These are phyloP conservation scores for Strix aluco DNA, from an alignment of 2,113 vertebrate genomes.

Conservation along the genomic window DNA sequence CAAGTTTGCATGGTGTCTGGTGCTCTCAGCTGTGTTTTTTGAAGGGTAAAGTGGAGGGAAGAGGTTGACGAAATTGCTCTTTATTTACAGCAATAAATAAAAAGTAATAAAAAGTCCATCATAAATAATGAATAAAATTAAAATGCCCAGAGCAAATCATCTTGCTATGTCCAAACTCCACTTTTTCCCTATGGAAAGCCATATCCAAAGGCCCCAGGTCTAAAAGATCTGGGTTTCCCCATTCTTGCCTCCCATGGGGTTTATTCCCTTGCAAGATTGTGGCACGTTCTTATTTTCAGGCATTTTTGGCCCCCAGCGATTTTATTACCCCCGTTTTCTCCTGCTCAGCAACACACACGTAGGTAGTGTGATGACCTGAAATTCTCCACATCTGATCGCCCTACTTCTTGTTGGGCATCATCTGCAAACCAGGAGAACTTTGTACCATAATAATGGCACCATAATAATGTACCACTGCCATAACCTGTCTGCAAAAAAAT, in stretches of 20 bases:
- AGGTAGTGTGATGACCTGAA: not conserved
- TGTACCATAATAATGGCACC: too few species aligned
- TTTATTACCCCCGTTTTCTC: not conserved
- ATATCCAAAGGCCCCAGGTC: not conserved
- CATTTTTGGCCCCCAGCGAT: not conserved
- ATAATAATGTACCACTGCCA: not conserved
- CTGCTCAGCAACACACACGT: rapidly evolving
- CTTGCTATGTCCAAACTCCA: not conserved
- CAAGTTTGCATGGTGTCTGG: too few species aligned
- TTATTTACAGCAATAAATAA: not conserved
- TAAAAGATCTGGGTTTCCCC: not conserved
- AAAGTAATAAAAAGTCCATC: not conserved
- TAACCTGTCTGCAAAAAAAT: not conserved
- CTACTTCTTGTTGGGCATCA: not conserved
- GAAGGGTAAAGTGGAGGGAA: not conserved
- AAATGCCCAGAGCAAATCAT: not conserved
- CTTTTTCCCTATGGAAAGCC: not conserved
- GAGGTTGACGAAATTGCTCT: not conserved
- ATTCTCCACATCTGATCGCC: not conserved
- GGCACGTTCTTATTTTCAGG: not conserved
- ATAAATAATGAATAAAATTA: not conserved
- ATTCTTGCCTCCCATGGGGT: not conserved
- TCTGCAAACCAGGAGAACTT: not conserved
- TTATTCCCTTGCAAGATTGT: not conserved
- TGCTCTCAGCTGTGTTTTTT: rapidly evolving